These are phyloP conservation scores for Drosophila ananassae DNA, from an alignment of 1,140 invertebrate species.

Conservation along the genomic window DNA sequence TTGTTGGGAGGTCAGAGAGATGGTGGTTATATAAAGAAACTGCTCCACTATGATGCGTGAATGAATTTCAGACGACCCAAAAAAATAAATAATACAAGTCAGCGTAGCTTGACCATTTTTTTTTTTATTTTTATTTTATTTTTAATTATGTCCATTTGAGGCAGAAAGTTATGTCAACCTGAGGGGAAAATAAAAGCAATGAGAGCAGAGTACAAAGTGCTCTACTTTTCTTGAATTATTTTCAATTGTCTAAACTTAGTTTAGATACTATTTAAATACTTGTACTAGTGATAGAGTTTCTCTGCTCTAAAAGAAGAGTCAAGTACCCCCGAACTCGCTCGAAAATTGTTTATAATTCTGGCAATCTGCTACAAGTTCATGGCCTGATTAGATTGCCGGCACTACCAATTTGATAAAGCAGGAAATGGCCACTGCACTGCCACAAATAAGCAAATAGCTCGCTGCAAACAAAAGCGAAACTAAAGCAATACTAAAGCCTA, in stretches of 20 bases:
- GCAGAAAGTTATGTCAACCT: constrained; percentile 61
- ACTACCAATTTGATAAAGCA: constrained; percentile 29
- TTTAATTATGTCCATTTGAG: constrained; percentile 13
- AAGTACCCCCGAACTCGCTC: constrained; percentile 15
- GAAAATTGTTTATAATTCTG: background rate
- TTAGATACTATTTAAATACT: no score
- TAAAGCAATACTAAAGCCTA: constrained; percentile 24
- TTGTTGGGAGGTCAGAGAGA: constrained; percentile 20
- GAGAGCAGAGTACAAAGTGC: constrained; percentile 22
- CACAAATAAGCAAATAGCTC: background rate
- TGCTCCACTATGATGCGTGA: constrained; percentile 32
- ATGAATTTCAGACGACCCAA: constrained; percentile 38
- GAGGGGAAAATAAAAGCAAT: constrained; percentile 13
- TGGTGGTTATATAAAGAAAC: constrained; percentile 41
- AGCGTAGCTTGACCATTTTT: constrained; percentile 49
- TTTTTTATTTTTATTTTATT: constrained; percentile 8
- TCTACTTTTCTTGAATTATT: constrained; percentile 40
- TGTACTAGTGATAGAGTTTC: background rate
- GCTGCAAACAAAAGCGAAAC: constrained; percentile 8
- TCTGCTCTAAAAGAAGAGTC: no score
- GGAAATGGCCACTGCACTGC: constrained; percentile 33
- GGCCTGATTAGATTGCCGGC: constrained; percentile 39
- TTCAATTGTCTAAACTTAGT: constrained; percentile 29
- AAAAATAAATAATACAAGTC: constrained; percentile 26
- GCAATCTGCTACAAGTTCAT: constrained; percentile 32